A percentile compares a stretch with the other conserved stretches of the same genome.
Evolutionary conservation across 2,797 vertebrate genomes (phyloP).

Genomic region (Hyperoplus lanceolatus): DNA sequence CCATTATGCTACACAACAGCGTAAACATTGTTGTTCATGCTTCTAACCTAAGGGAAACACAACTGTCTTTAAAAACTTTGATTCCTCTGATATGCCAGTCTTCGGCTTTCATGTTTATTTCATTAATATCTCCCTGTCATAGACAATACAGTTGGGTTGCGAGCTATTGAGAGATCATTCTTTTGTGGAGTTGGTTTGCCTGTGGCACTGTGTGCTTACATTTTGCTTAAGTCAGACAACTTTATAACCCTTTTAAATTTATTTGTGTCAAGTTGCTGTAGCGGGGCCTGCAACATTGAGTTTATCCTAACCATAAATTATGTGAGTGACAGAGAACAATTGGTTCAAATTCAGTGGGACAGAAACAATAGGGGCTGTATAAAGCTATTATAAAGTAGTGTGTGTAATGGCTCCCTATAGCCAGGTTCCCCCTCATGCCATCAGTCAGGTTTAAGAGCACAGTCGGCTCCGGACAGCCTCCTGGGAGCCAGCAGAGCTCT

Average conservation of each 20-base stretch:
- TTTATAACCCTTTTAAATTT: constrained; percentile 75
- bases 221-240: constrained; percentile 63
- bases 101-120: constrained; percentile 59
- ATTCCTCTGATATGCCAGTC: constrained; percentile 46
- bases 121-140: constrained; percentile 57
- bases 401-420: constrained; percentile 74
- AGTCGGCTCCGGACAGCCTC: constrained; percentile 59
- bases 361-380: constrained; percentile 56
- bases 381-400: constrained; percentile 79
- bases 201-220: constrained; percentile 40
- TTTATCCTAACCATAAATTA: constrained; percentile 83
- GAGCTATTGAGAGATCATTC: constrained; percentile 55
- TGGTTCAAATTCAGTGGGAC: constrained; percentile 74
- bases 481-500: constrained; percentile 70
- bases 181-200: constrained; percentile 32
- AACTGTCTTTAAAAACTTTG: constrained; percentile 53
- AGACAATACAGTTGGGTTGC: constrained; percentile 36
- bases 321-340: constrained; percentile 76
- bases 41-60: constrained; percentile 64
- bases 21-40: constrained; percentile 40
- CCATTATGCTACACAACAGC: too few species aligned
- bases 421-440: constrained; percentile 74
- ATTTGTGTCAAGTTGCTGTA: constrained; percentile 67
- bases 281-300: constrained; percentile 58
- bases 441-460: constrained; percentile 83